A percentile compares a stretch with the other conserved stretches of the same genome.
phyloP scores from a whole-genome alignment of 2,888 invertebrate species.

The Rhaphigaster nebulosa region DNA sequence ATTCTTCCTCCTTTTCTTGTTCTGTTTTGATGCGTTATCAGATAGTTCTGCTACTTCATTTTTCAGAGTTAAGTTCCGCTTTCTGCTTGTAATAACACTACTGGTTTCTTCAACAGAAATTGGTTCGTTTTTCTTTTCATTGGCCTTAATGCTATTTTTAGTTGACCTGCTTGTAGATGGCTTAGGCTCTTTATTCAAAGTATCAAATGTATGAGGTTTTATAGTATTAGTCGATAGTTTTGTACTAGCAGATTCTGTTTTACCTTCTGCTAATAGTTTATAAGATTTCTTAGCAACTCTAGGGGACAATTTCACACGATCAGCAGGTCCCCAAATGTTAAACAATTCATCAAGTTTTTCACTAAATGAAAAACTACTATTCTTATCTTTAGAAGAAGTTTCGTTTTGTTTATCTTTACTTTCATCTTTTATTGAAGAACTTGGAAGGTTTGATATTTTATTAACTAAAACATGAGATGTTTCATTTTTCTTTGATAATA shows the following conservation, averaged over 20 bases:
- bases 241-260: not conserved
- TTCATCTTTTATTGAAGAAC: conserved; percentile 4
- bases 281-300: conserved; percentile 52
- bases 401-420: not conserved
- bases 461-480: not conserved
- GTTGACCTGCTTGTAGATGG: not conserved
- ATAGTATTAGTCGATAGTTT: not conserved
- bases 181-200: not conserved
- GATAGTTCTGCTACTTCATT: not conserved
- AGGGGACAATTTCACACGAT: conserved; percentile 55
- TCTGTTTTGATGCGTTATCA: not conserved
- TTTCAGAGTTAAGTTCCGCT: not conserved
- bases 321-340: conserved; percentile 55
- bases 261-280: conserved; percentile 32
- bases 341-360: conserved; percentile 56
- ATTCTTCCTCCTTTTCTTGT: conserved; percentile 23
- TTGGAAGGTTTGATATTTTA: not conserved
- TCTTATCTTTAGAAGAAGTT: conserved; percentile 7
- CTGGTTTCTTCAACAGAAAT: not conserved
- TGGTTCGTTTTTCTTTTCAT: not conserved
- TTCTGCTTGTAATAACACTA: not conserved
- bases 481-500: not conserved
- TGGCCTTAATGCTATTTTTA: not conserved
- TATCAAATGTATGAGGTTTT: not conserved
- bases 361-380: conserved; percentile 6